Conservation (phyloP, 64 coral and sea anemone species). For the Pocillopora verrucosa region DNA sequence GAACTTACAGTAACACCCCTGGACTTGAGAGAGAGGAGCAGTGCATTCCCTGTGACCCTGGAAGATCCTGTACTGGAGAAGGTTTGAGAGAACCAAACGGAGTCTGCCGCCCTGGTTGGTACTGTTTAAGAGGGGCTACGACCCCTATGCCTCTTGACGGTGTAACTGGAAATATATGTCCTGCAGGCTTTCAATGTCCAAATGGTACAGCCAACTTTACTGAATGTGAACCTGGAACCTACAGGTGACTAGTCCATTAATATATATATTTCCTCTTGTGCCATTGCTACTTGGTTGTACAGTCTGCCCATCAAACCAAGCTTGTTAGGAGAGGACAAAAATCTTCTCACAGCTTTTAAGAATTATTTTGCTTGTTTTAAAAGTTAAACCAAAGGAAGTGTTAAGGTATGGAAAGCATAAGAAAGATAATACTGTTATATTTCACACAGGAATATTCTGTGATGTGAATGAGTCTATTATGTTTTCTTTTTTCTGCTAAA, state of each 20-base stretch:
- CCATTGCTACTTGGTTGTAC: not conserved
- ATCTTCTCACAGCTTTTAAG: too few species aligned
- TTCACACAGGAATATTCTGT: too few species aligned
- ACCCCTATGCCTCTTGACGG: conserved; percentile 86
- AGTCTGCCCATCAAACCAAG: too few species aligned
- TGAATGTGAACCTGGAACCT: conserved; percentile 73
- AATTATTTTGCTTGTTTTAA: too few species aligned
- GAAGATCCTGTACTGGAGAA: conserved; percentile 83
- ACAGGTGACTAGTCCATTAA: conserved; percentile 51
- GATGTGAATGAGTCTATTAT: too few species aligned
- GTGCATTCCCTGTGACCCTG: conserved; percentile 71
- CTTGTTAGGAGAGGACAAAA: too few species aligned
- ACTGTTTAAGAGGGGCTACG: conserved; percentile 53
- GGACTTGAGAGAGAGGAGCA: conserved; percentile 57
- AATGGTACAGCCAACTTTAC: conserved; percentile 53
- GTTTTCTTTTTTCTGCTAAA: too few species aligned
- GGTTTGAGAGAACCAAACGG: conserved; percentile 82
- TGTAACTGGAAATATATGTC: conserved; percentile 81
- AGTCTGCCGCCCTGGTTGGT: conserved; percentile 76
- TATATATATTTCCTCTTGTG: not conserved
- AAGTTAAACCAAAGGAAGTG: too few species aligned
- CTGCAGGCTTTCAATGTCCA: conserved; percentile 76
- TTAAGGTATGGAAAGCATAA: too few species aligned
- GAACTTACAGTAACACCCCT: conserved; percentile 75
- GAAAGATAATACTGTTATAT: too few species aligned